phyloP scores from a whole-genome alignment of 2,797 vertebrate genomes.

The Dallia pectoralis region DNA sequence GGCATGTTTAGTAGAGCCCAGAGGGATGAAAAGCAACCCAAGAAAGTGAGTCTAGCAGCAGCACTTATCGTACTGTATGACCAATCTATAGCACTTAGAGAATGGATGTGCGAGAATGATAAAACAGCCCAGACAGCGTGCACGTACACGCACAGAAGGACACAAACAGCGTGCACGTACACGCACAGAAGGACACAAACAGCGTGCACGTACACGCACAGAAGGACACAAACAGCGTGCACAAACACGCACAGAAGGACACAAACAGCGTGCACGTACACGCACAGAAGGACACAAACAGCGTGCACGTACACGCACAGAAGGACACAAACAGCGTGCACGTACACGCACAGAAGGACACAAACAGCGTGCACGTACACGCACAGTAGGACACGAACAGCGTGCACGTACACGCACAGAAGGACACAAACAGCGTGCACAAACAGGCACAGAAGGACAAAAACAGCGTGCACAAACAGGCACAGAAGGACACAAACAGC shows the following conservation, averaged over 20 bases:
- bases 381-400: conserved; percentile 14
- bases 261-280: conserved; percentile 9
- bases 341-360: not conserved
- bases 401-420: conserved; percentile 12
- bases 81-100: conserved; percentile 17
- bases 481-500: conserved; percentile 16
- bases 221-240: not conserved
- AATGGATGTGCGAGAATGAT: not conserved
- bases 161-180: conserved; percentile 2
- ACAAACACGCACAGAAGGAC: not conserved
- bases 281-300: conserved; percentile 16
- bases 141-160: not conserved
- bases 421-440: not conserved
- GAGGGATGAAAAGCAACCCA: not conserved
- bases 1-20: not conserved
- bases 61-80: not conserved
- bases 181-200: conserved; percentile 18
- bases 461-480: conserved; percentile 7
- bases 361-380: conserved; percentile 8
- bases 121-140: not conserved
- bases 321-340: not conserved
- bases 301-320: conserved; percentile 9
- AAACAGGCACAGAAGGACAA: conserved; percentile 1
- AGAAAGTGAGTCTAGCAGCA: not conserved
- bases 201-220: conserved; percentile 8